Conservation (phyloP, 2,113 vertebrate genomes). For the Tenrec ecaudatus region DNA sequence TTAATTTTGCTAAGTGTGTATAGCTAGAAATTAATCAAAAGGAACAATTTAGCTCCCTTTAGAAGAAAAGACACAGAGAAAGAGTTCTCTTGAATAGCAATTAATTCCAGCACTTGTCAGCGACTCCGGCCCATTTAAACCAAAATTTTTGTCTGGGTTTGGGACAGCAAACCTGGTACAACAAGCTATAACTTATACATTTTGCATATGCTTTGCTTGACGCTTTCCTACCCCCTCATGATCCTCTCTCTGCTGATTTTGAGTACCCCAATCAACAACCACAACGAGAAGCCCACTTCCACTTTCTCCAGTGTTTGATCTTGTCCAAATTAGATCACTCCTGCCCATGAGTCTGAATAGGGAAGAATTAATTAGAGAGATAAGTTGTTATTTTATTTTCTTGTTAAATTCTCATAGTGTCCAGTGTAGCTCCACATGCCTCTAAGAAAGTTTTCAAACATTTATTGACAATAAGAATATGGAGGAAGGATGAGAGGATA, state of each 20-base stretch:
- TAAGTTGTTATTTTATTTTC: neutral
- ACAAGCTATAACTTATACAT: neutral
- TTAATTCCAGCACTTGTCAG: neutral
- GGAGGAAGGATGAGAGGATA: neutral
- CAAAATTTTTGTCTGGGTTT: neutral
- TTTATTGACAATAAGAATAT: neutral
- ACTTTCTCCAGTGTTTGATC: neutral
- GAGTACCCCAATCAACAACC: neutral
- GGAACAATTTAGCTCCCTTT: neutral
- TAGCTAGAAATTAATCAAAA: constrained; percentile 43
- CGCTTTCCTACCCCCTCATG: neutral
- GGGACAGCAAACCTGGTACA: neutral
- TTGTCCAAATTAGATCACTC: neutral
- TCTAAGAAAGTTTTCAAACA: neutral
- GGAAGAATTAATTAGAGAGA: neutral
- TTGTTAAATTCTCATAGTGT: constrained; percentile 2
- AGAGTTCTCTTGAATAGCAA: constrained; percentile 8
- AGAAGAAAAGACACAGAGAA: constrained; percentile 21
- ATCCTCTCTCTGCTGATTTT: neutral
- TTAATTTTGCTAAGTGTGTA: constrained; percentile 34
- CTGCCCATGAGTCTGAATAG: neutral
- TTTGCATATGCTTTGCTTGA: too few relatives aligned
- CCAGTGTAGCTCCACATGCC: neutral
- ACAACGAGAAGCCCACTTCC: neutral
- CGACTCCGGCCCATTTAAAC: neutral